Evolutionary conservation across 2,113 vertebrate genomes (phyloP), one percentile per base, ranked within the genome.

Genomic region (Carassius auratus): DNA sequence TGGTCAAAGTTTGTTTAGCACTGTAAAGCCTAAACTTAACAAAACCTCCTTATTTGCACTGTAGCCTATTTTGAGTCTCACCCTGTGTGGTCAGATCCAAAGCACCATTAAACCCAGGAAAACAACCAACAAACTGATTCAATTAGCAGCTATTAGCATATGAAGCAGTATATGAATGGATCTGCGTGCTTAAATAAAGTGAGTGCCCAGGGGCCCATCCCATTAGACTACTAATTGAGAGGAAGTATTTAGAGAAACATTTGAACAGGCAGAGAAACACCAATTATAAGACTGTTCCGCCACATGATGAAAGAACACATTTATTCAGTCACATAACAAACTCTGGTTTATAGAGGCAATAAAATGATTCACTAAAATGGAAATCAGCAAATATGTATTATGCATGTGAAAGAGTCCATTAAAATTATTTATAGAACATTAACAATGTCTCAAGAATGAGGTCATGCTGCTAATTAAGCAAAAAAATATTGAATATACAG

Each of bases 71-170:
- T 55, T 21, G 14, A 23, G 38, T 38, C 61, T 78, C 74, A 57
- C 30, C 17, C 45, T 66, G 73, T 76, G 36, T 50, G 61, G 74
- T 66, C 59, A 66, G 38, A 77, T 36, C 61, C 15, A 78, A 78
- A 69, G 26, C 17, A 42, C 12, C 45, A 55, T 19, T 69, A 33
- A 68, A 69, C 13, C 30, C 64, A 36, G 19, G 80, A 57, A 83
- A 71, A 59, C 26, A 42, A 52, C 45, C 76, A 71, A 30, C 62
- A 30, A 59, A 26, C 33, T 30, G 38, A 71, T 55, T 85, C 48
- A 85, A 79, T 85, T 68, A 85, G 50, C 64, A 36, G 33, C 17
- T 2, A 79, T 85, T 79, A 71, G 76, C 76, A 79, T 79, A 30
- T 78, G 45, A 66, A 71, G 33, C 26, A 45, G 50, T 71, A 55